Conservation (phyloP, 2,888 invertebrate genomes). For the Acleris cristana region DNA sequence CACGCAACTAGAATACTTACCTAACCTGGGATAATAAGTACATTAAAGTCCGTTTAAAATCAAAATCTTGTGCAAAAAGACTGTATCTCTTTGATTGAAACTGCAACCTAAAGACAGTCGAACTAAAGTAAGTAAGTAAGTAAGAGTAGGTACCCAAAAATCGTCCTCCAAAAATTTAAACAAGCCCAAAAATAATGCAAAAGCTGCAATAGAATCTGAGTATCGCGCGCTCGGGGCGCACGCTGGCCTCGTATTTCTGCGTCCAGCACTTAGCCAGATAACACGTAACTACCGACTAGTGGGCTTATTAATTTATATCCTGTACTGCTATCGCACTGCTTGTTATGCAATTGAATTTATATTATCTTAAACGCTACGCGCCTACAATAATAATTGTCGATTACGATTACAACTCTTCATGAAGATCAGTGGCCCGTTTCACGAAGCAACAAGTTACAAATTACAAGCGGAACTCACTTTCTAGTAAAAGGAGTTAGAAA, state of each 20-base stretch:
- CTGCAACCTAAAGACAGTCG: no score
- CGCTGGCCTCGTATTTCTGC: slow-evolving; percentile 42
- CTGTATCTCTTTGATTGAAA: no score
- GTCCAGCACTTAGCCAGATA: slow-evolving; percentile 49
- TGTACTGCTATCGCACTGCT: slow-evolving; percentile 49
- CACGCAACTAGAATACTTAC: no score
- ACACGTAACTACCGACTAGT: slow-evolving; percentile 59
- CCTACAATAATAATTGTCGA: slow-evolving; percentile 32
- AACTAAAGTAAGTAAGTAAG: no score
- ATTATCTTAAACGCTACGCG: slow-evolving; percentile 33
- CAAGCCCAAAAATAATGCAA: slow-evolving; percentile 30
- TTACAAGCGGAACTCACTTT: no score
- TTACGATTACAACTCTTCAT: slow-evolving; percentile 18
- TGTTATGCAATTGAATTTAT: slow-evolving; percentile 43
- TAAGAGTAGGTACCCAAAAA: no score
- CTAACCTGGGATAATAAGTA: no score
- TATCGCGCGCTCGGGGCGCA: slow-evolving; percentile 20
- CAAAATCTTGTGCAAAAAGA: no score
- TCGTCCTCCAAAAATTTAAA: neutral
- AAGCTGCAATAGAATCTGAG: slow-evolving; percentile 17
- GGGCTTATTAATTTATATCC: slow-evolving; percentile 61
- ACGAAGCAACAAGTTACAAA: no score
- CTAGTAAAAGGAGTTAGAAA: no score
- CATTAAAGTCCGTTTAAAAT: no score
- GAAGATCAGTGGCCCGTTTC: no score